Conservation (phyloP, 2,888 invertebrate genomes). For the Oeneis ivallda region DNA sequence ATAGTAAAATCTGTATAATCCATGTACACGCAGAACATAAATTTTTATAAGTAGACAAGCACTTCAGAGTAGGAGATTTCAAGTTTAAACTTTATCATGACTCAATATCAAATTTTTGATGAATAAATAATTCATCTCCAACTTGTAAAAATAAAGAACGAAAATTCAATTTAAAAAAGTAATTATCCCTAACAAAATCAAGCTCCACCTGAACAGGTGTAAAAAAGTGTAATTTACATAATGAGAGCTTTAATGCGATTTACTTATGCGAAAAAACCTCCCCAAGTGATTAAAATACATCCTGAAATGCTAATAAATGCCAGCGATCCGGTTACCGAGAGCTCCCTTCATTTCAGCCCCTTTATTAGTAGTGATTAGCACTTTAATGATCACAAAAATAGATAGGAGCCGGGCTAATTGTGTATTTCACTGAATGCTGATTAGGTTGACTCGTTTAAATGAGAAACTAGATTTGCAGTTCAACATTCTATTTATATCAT, state of each 20-base stretch:
- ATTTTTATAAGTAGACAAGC: too few species aligned
- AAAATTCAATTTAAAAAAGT: too few species aligned
- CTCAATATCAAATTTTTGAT: too few species aligned
- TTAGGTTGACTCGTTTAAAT: slow-evolving; percentile 13
- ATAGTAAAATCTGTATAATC: too few species aligned
- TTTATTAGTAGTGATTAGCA: slow-evolving; percentile 43
- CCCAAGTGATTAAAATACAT: slow-evolving; percentile 41
- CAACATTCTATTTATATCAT: neutral
- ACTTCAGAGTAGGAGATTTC: too few species aligned
- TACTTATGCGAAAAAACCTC: slow-evolving; percentile 41
- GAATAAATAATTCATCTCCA: too few species aligned
- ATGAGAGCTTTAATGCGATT: slow-evolving; percentile 39
- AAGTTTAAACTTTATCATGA: too few species aligned
- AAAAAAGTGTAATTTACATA: slow-evolving; percentile 34
- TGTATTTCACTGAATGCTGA: slow-evolving; percentile 34
- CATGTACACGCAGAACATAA: too few species aligned
- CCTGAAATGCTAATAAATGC: slow-evolving; percentile 45
- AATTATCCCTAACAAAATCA: neutral
- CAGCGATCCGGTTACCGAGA: slow-evolving; percentile 42
- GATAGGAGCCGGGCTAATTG: slow-evolving; percentile 35
- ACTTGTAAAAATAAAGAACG: too few species aligned
- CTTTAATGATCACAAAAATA: slow-evolving; percentile 41
- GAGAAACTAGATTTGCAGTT: slow-evolving; percentile 7
- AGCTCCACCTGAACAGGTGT: slow-evolving; percentile 19
- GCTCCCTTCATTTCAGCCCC: slow-evolving; percentile 42